Percentiles rank a stretch among this genome's conserved stretches.
These are phyloP conservation scores for Fukomys damarensis DNA, from an alignment of 2,113 vertebrate species.

Conservation along the genomic window DNA sequence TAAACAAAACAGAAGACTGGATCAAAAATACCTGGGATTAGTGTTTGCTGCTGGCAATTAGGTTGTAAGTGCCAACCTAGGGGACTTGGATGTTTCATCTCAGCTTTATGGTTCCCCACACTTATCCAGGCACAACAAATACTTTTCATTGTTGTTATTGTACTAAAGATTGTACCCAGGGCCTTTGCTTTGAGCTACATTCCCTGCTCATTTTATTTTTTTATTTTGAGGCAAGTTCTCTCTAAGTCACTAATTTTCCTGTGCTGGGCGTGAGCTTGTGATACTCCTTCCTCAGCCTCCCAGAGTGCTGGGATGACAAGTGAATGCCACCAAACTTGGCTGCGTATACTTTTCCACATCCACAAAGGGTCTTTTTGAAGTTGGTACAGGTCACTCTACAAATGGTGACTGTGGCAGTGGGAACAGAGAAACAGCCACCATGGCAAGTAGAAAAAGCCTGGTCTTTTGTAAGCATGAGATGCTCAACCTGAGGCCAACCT, in stretches of 20 bases:
- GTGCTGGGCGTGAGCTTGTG: background rate
- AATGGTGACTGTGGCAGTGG: background rate
- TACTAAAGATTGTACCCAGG: background rate
- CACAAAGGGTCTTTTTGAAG: background rate
- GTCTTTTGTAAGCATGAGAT: background rate
- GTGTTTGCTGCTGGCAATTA: background rate
- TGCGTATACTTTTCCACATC: background rate
- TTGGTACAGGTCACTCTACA: background rate
- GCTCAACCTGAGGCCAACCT: background rate
- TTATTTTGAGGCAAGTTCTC: background rate
- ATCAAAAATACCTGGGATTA: background rate
- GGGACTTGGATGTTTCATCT: background rate
- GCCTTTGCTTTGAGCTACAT: background rate
- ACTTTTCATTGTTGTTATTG: background rate
- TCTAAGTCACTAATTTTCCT: background rate
- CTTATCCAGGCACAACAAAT: background rate
- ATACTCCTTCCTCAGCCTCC: background rate
- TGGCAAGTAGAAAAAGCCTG: background rate
- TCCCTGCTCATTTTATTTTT: background rate
- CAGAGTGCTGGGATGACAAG: background rate
- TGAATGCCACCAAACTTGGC: too few relatives aligned
- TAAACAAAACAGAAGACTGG: background rate
- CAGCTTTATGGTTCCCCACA: background rate
- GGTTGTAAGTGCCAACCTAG: background rate
- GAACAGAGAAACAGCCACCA: background rate